Evolutionary conservation across 2,888 invertebrate genomes (phyloP).

Genomic region (Girardia tigrina): DNA sequence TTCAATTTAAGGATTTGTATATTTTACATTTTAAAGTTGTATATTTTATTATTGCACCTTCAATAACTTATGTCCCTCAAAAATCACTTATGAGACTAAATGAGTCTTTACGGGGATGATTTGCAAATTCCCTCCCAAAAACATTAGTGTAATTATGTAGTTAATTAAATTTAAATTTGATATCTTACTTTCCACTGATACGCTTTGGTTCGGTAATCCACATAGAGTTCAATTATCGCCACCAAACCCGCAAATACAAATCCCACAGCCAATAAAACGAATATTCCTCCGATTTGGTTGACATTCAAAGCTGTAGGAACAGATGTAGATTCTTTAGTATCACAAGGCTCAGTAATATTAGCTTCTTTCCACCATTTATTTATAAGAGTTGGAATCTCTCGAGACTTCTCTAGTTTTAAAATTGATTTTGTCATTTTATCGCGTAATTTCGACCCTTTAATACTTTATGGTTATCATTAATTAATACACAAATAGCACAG

Average conservation of each 20-base stretch:
- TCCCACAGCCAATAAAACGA: neutral
- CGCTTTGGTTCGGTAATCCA: neutral
- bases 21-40: too few relatives aligned
- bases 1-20: too few relatives aligned
- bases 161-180: too few relatives aligned
- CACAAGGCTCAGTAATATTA: constrained; percentile 56
- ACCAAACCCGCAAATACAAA: neutral
- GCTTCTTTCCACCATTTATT: constrained; percentile 72
- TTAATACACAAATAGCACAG: too few relatives aligned
- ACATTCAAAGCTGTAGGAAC: neutral
- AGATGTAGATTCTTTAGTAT: constrained; percentile 61
- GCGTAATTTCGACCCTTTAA: constrained; percentile 70
- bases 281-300: neutral
- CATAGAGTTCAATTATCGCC: neutral
- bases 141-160: neutral
- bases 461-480: too few relatives aligned
- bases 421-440: constrained; percentile 85
- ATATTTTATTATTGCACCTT: too few relatives aligned
- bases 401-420: constrained; percentile 82
- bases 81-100: too few relatives aligned
- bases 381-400: constrained; percentile 69
- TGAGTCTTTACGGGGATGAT: too few relatives aligned
- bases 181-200: constrained; percentile 23
- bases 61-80: too few relatives aligned
- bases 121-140: too few relatives aligned